Base-by-base conservation (phyloP, 2,797 vertebrate species). In the Sebastes diploproa region DNA sequence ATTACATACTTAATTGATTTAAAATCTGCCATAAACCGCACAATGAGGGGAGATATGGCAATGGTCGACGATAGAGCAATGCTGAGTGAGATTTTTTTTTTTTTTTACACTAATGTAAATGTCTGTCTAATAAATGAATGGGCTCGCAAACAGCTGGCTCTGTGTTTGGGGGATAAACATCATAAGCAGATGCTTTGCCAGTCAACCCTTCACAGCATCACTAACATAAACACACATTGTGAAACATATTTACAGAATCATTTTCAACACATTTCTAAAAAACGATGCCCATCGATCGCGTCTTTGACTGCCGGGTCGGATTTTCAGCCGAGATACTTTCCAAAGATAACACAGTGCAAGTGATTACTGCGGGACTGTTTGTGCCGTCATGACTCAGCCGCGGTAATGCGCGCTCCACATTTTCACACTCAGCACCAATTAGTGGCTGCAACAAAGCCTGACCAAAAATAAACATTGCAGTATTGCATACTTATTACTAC, bases 1-100 rank as follows among this genome's bases (percentile, higher is more conserved):
- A 99, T 99, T 98, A 99, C 97, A 98, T 98, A 98, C 96, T 98
- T 99, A 96, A 96, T 96, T 96, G 96, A 96, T 96, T 96, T 96
- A 94, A 96, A 96, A 96, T 96, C 95, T 95, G 92, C 95, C 93
- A 95, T 96, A 96, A 96, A 95, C 92, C 86, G 20, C 90, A 95
- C 91, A 95, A 94, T 91, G 92, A 93, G 88, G 59, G 84, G 86
- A 90, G 90, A 94, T 94, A 87, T 86, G 82, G 89, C 87, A 77
- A 66, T 81, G 83, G 82, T 74, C 4, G 68, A 75, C 70, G 86
- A 83, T 56, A 75, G 80, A 90, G 85, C 86, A 88, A 84, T 76
- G 68, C 80, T 75, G 71, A 87, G 82, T 72, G 73, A 80, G 77
- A 61, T 80, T 79, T 87, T 82, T 85, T 86, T 78, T 88, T 79